These are phyloP conservation scores for Melieria omissa DNA, from an alignment of 2,888 invertebrate genomes.

Conservation along the genomic window DNA sequence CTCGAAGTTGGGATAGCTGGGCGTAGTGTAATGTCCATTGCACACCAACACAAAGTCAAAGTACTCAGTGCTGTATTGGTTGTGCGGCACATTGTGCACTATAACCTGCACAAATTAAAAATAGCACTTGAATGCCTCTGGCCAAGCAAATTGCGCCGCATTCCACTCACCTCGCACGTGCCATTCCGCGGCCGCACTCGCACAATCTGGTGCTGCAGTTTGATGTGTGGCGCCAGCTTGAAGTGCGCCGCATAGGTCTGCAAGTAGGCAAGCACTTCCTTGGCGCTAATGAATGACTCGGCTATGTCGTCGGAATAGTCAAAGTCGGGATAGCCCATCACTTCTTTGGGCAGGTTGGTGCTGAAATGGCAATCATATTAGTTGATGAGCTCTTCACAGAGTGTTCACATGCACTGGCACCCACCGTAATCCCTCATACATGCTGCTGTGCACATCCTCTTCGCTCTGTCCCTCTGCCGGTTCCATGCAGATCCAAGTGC, in stretches of 20 bases:
- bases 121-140: background rate
- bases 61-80: slow-evolving; percentile 68
- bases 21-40: slow-evolving; percentile 88
- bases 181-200: slow-evolving; percentile 70
- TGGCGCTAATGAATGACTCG: slow-evolving; percentile 79
- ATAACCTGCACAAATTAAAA: slow-evolving; percentile 51
- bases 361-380: slow-evolving; percentile 66
- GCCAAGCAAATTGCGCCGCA: background rate
- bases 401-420: slow-evolving; percentile 24
- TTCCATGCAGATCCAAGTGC: slow-evolving; percentile 92
- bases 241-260: slow-evolving; percentile 79
- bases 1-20: slow-evolving; percentile 74
- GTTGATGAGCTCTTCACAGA: background rate
- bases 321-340: slow-evolving; percentile 92
- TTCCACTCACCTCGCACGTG: slow-evolving; percentile 72
- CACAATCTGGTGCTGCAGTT: slow-evolving; percentile 72
- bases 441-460: slow-evolving; percentile 89
- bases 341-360: slow-evolving; percentile 93
- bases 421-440: slow-evolving; percentile 91
- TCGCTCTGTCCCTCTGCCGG: slow-evolving; percentile 76
- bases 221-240: slow-evolving; percentile 74
- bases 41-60: slow-evolving; percentile 87
- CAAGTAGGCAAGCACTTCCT: slow-evolving; percentile 80
- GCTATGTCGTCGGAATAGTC: slow-evolving; percentile 74
- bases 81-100: slow-evolving; percentile 55